These are phyloP conservation scores for Tridacna crocea DNA, from an alignment of 2,888 invertebrate genomes.

Conservation along the genomic window DNA sequence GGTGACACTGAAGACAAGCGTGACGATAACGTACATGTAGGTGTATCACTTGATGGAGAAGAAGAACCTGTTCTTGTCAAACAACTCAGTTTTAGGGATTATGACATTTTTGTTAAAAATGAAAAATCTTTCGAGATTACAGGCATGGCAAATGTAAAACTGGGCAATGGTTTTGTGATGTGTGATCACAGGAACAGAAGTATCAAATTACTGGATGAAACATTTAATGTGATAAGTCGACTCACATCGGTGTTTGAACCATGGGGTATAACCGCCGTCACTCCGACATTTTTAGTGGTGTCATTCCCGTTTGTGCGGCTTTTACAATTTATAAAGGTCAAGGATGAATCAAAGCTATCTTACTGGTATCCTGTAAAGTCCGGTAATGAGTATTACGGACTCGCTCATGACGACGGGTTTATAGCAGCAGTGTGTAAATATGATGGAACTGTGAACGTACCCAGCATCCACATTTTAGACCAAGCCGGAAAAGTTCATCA, in stretches of 20 bases:
- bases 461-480: slow-evolving; percentile 42
- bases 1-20: no score
- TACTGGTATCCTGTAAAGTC: slow-evolving; percentile 46
- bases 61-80: slow-evolving; percentile 13
- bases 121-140: slow-evolving; percentile 34
- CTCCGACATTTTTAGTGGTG: slow-evolving; percentile 30
- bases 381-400: slow-evolving; percentile 47
- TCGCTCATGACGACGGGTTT: slow-evolving; percentile 29
- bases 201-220: slow-evolving; percentile 35
- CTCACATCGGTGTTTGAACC: slow-evolving; percentile 31
- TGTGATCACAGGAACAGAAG: slow-evolving; percentile 40
- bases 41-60: not conserved
- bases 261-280: slow-evolving; percentile 33
- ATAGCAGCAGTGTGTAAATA: slow-evolving; percentile 43
- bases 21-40: not conserved
- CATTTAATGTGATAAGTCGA: slow-evolving; percentile 24
- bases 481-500: slow-evolving; percentile 32
- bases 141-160: slow-evolving; percentile 11
- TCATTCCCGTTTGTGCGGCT: slow-evolving; percentile 52
- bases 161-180: slow-evolving; percentile 25
- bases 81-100: slow-evolving; percentile 32
- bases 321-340: slow-evolving; percentile 48
- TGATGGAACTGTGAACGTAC: slow-evolving; percentile 25
- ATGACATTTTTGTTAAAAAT: slow-evolving; percentile 27
- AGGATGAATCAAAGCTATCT: slow-evolving; percentile 19